phyloP scores from a whole-genome alignment of 2,888 invertebrate species.

The Esperia sulphurella region DNA sequence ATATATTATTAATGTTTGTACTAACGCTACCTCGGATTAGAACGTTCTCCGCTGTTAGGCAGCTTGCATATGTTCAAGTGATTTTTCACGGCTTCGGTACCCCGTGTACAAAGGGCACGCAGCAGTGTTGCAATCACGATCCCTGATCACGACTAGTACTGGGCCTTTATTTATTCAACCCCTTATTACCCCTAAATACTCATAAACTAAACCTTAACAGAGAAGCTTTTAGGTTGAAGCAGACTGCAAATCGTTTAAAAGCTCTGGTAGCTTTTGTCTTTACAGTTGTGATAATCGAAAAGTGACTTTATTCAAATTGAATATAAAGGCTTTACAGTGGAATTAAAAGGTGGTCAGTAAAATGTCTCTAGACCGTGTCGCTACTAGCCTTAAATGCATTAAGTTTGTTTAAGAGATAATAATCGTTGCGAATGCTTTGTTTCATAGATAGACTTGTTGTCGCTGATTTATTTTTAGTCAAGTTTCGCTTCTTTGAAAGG shows the following conservation, averaged over 20 bases:
- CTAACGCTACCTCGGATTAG: constrained; percentile 57
- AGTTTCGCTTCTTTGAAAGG: constrained; percentile 61
- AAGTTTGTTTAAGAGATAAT: constrained; percentile 77
- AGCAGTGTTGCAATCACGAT: constrained; percentile 78
- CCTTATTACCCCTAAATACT: constrained; percentile 21
- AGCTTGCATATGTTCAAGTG: constrained; percentile 75
- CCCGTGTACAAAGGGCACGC: constrained; percentile 74
- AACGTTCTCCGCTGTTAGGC: constrained; percentile 43
- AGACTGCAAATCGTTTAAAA: constrained; percentile 16
- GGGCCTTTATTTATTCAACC: constrained; percentile 59
- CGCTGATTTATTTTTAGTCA: constrained; percentile 74
- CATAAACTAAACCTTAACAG: constrained; percentile 35
- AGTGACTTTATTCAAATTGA: background rate
- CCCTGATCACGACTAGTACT: constrained; percentile 66
- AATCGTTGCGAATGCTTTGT: constrained; percentile 76
- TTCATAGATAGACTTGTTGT: constrained; percentile 75
- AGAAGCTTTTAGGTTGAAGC: constrained; percentile 25
- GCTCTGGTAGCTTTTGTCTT: background rate
- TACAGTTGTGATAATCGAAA: constrained; percentile 28
- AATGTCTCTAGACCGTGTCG: constrained; percentile 76
- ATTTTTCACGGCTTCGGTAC: constrained; percentile 77
- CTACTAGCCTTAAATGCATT: constrained; percentile 77
- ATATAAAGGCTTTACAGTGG: constrained; percentile 29
- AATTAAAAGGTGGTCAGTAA: constrained; percentile 37
- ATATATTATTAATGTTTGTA: constrained; percentile 14